These are phyloP conservation scores for Tenebrosternarchus preto DNA, from an alignment of 2,113 vertebrate genomes.

Conservation along the genomic window DNA sequence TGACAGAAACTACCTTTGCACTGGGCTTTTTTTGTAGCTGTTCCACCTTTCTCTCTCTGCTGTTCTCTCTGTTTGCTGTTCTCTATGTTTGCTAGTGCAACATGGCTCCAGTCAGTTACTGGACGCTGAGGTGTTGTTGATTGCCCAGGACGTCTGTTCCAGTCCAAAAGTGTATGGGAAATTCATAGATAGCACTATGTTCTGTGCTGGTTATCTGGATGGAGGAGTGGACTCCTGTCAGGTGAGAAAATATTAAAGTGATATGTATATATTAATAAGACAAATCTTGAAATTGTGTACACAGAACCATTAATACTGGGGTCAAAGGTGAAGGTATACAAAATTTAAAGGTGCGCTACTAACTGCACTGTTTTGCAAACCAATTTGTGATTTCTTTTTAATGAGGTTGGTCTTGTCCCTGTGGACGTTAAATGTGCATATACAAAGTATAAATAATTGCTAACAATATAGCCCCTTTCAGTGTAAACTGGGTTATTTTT, in stretches of 20 bases:
- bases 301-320: too few species aligned
- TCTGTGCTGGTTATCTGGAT: slow-evolving; percentile 87
- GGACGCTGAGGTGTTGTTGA: slow-evolving; percentile 85
- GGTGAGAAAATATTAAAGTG: slow-evolving; percentile 69
- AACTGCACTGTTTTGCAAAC: too few species aligned
- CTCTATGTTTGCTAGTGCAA: slow-evolving; percentile 52
- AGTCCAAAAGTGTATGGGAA: slow-evolving; percentile 66
- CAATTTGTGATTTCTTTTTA: too few species aligned
- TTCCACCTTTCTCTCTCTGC: background rate
- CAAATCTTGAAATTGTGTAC: background rate
- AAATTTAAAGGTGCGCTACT: too few species aligned
- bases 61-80: background rate
- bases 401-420: too few species aligned
- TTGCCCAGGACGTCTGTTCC: slow-evolving; percentile 78
- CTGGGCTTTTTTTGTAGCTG: background rate
- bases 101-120: slow-evolving; percentile 76
- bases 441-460: too few species aligned
- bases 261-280: background rate
- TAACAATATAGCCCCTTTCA: too few species aligned
- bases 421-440: too few species aligned
- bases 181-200: slow-evolving; percentile 79
- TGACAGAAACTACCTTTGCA: background rate
- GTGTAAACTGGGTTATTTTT: too few species aligned
- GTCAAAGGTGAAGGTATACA: too few species aligned
- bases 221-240: slow-evolving; percentile 86